A percentile compares a stretch with the other conserved stretches of the same genome.
Evolutionary conservation across 2,888 invertebrate species (phyloP).

Genomic region (Spialia ferax): DNA sequence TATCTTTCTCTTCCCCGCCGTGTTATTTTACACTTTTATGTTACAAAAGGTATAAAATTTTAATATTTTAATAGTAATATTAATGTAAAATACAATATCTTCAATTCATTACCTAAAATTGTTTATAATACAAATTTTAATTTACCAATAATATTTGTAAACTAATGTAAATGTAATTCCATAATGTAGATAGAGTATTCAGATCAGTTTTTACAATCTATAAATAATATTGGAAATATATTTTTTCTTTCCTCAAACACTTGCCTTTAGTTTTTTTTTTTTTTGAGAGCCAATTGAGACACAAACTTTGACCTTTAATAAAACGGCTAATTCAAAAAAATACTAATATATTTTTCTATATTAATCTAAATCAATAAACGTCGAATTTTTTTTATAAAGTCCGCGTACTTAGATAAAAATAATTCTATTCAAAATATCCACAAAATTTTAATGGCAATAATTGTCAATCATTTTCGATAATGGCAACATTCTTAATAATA

Average conservation of each 20-base stretch:
- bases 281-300: not conserved
- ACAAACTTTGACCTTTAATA: too few species aligned
- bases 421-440: not conserved
- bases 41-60: too few species aligned
- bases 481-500: conserved; percentile 31
- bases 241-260: too few species aligned
- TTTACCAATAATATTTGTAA: conserved; percentile 5
- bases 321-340: not conserved
- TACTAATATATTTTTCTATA: not conserved
- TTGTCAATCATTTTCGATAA: conserved; percentile 6
- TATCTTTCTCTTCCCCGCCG: not conserved
- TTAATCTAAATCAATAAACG: not conserved
- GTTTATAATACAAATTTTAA: conserved; percentile 3
- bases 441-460: conserved; percentile 19
- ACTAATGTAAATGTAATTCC: not conserved
- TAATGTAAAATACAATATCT: not conserved
- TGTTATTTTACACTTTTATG: not conserved
- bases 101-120: not conserved
- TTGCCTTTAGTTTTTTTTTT: too few species aligned
- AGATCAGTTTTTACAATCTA: conserved; percentile 29
- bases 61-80: not conserved
- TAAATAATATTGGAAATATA: too few species aligned
- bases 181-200: conserved; percentile 31
- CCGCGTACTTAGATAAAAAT: not conserved
- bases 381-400: not conserved